phyloP scores from a whole-genome alignment of 30 jellyfish, hydroid and myxozoan genomes.

The Clytia hemisphaerica region DNA sequence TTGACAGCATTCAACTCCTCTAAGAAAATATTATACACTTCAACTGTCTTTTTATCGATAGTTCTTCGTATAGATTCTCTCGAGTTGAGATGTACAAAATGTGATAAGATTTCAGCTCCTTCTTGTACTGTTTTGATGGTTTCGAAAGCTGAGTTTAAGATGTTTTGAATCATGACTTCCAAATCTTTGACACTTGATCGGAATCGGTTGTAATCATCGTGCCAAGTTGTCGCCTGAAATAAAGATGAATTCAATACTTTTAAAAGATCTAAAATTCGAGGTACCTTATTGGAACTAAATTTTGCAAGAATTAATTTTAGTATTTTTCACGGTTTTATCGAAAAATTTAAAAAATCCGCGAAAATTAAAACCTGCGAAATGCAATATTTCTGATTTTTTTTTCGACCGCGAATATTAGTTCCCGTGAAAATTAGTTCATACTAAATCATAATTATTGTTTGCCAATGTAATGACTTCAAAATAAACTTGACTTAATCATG shows the following conservation, averaged over 20 bases:
- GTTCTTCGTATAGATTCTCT: slow-evolving; percentile 87
- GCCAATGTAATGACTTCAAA: no score
- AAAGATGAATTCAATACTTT: background rate
- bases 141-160: slow-evolving; percentile 84
- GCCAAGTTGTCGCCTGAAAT: slow-evolving; percentile 92
- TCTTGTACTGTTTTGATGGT: slow-evolving; percentile 83
- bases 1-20: slow-evolving; percentile 88
- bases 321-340: no score
- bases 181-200: slow-evolving; percentile 87
- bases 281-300: no score
- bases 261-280: background rate
- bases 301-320: no score
- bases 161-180: slow-evolving; percentile 91
- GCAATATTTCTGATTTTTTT: no score
- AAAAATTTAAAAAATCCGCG: no score
- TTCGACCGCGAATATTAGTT: no score
- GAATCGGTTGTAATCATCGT: slow-evolving; percentile 86
- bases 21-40: slow-evolving; percentile 60
- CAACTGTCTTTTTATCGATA: slow-evolving; percentile 82
- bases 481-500: no score
- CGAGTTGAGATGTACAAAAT: slow-evolving; percentile 77
- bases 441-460: no score
- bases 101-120: slow-evolving; percentile 75
- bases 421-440: no score
- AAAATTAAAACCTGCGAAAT: no score